phyloP scores from a whole-genome alignment of 2,888 invertebrate genomes.

The Drosophila silvestris region DNA sequence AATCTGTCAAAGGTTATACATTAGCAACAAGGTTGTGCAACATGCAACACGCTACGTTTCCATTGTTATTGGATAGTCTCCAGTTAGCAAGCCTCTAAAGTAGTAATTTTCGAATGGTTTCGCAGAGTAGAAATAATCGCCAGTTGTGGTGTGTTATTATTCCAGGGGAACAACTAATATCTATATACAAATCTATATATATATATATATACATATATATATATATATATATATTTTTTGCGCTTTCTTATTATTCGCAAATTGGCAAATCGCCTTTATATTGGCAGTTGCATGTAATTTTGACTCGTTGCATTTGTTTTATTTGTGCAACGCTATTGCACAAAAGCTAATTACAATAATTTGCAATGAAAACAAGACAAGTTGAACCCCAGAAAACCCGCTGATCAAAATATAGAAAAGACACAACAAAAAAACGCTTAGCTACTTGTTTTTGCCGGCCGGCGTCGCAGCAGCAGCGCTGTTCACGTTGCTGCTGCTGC shows the following conservation, averaged over 20 bases:
- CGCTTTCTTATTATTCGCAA: background rate
- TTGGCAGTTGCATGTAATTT: background rate
- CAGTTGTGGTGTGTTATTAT: background rate
- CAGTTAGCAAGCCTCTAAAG: background rate
- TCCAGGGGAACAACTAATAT: background rate
- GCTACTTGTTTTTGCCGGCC: constrained; percentile 14
- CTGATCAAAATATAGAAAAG: background rate
- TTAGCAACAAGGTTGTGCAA: background rate
- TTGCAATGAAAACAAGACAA: constrained; percentile 42
- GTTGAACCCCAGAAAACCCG: constrained; percentile 23
- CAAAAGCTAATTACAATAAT: constrained; percentile 50
- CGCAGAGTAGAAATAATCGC: background rate
- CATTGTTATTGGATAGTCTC: background rate
- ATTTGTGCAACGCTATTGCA: constrained; percentile 33
- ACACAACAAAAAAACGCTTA: background rate
- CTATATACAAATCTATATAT: too few relatives aligned
- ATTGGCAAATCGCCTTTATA: constrained; percentile 13
- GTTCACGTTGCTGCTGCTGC: constrained; percentile 2
- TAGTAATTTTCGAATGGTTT: background rate
- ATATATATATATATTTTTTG: background rate
- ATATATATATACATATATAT: background rate
- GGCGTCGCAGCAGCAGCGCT: constrained; percentile 17
- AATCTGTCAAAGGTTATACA: background rate
- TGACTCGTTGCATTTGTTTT: background rate
- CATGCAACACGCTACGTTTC: background rate